Evolutionary conservation across 2,888 invertebrate species (phyloP).

Genomic region (Mythimna lalbum): DNA sequence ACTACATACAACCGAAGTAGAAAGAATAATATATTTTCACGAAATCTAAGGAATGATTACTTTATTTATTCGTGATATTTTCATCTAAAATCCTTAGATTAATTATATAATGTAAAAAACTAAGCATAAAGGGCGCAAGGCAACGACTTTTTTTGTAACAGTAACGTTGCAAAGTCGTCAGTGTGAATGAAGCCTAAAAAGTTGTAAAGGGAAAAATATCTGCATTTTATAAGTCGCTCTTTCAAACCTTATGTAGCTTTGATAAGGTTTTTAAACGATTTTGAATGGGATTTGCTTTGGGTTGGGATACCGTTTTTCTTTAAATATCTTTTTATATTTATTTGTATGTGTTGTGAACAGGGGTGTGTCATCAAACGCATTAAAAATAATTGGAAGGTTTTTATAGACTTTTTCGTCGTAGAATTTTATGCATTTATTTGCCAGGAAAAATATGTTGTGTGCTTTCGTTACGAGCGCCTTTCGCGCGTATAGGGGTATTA

Average conservation of each 20-base stretch:
- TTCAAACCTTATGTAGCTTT: conserved; percentile 51
- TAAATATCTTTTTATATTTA: conserved; percentile 8
- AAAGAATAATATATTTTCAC: too few relatives aligned
- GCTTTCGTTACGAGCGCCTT: too few relatives aligned
- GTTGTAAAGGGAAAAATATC: conserved; percentile 40
- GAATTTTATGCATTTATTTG: not conserved
- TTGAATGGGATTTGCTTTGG: conserved; percentile 33
- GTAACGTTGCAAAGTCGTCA: not conserved
- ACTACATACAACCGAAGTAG: too few relatives aligned
- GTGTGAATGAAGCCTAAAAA: conserved; percentile 23
- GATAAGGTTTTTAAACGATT: conserved; percentile 56
- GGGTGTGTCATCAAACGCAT: conserved; percentile 9
- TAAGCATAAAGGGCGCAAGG: too few relatives aligned
- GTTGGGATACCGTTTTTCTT: conserved; percentile 11
- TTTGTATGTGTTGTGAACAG: conserved; percentile 1
- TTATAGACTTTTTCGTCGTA: not conserved
- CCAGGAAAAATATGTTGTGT: too few relatives aligned
- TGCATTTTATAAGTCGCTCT: conserved; percentile 47
- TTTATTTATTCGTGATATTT: too few relatives aligned
- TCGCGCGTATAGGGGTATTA: too few relatives aligned
- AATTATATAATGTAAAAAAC: too few relatives aligned
- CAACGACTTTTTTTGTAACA: too few relatives aligned
- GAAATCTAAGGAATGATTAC: too few relatives aligned
- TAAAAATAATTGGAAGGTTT: conserved; percentile 20
- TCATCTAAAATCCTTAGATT: too few relatives aligned